Conservation (phyloP, 2,797 vertebrate genomes). For the Epinephelus malabaricus region DNA sequence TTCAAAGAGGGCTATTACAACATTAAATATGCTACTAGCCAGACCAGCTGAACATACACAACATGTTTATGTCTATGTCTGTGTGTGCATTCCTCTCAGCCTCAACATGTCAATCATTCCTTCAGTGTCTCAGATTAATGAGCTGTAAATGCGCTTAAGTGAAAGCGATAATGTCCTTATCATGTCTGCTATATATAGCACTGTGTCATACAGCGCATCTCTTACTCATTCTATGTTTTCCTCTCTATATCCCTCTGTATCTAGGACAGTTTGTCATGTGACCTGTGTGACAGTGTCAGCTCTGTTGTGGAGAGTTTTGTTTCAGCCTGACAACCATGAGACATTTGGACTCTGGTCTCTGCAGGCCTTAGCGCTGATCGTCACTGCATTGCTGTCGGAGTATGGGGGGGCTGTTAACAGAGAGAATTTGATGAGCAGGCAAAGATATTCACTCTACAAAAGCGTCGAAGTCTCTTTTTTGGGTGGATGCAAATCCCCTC, state of each 20-base stretch:
- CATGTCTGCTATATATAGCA: constrained; percentile 69
- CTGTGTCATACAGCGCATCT: constrained; percentile 45
- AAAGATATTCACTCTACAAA: constrained; percentile 79
- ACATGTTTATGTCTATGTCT: background rate
- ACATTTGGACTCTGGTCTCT: constrained; percentile 36
- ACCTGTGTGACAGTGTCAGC: constrained; percentile 48
- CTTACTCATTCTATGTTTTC: constrained; percentile 58
- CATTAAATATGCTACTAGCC: background rate
- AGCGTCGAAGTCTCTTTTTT: constrained; percentile 75
- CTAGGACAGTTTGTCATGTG: constrained; percentile 65
- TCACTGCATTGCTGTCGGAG: constrained; percentile 46
- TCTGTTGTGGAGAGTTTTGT: constrained; percentile 54
- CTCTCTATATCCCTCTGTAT: constrained; percentile 50
- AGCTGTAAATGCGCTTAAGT: constrained; percentile 73
- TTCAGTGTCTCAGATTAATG: constrained; percentile 64
- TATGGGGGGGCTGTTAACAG: constrained; percentile 35
- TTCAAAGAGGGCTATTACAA: background rate
- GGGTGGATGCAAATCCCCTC: constrained; percentile 75
- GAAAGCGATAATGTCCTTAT: constrained; percentile 71
- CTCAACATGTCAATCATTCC: constrained; percentile 59
- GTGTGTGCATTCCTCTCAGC: constrained; percentile 5
- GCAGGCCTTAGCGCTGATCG: constrained; percentile 40
- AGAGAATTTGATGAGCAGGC: constrained; percentile 82
- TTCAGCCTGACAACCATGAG: constrained; percentile 53
- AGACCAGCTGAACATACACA: background rate